Evolutionary conservation across 2,888 invertebrate species (phyloP), one percentile per base, ranked within the genome.

Genomic region (Polyommatus iphigenia): DNA sequence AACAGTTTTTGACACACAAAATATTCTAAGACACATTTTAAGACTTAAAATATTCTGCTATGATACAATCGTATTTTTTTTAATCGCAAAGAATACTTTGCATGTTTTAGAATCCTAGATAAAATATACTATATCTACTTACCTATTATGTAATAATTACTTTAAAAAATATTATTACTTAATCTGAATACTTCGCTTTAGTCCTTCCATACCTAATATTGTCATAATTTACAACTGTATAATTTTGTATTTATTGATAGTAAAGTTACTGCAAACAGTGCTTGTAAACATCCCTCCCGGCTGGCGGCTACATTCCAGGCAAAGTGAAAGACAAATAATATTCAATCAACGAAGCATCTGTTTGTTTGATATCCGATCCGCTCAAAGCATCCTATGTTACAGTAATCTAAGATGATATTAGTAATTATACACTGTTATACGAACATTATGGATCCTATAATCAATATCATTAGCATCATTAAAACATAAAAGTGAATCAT

Each of bases 341-440:
- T 72, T 72, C 72, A 72, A 72, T 72, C 46, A 46, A 72, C 72
- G 46, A 20, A 72, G 41, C 71, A 72, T 72, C 72, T 72, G 46
- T 72, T 72, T 72, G 72, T 72, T 72, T 72, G 72, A 72, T 72
- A 72, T 46, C 46, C 41, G 24, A 72, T 72, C 72, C 20, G 46
- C 20, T 20, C 24, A 46, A 72, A 72, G 72, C 72, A 46, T 72
- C 13, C 46, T 46, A 46, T 72, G 72, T 41, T 46, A 67, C 29
- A 29, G 15, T 67, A 29, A 29, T 46, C 72, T 20, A 46, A 71
- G 71, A 41, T n/a, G 71, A 15, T 32, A 71, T 10, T 32, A 36
- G 36, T 6, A 36, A 36, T 36, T 46, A n/a, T 46, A n/a, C 41
- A 71, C 67, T 59, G 4, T 15, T 62, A 62, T 59, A 24, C 20